Base-by-base conservation (phyloP, 1,140 invertebrate genomes). In the Anastrepha ludens region DNA sequence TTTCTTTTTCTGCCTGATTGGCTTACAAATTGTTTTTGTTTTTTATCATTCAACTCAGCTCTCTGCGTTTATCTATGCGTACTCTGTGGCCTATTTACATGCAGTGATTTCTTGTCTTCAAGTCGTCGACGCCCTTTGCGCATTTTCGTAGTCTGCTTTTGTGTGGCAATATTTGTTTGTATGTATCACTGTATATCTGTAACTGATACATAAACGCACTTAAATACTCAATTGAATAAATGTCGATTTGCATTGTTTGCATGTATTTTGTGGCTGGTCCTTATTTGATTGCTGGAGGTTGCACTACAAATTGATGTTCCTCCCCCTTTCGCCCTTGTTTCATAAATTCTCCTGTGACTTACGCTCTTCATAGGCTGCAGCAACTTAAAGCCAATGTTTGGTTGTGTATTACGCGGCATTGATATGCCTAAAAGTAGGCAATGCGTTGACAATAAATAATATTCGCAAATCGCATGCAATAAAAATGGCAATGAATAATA, bases 391-490 rank as follows among this genome's bases (percentile, higher is more conserved):
- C 29, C 29, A 29, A 29, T 29, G 29, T 29, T 29, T 29, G 29
- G 29, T 29, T 15, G 9, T 13, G 15, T 8, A 29, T 44, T 81
- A 81, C 6, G 41, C 41, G 74, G 50, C 74, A 81, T 55, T 81
- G 55, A 86, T 86, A 62, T 86, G 85, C 85, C 85, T 86, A 62
- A 86, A 86, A 86, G 58, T 86, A 86, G 58, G 85, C 85, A 86
- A 86, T 86, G 59, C 85, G 55, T 88, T 90, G 91, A 92, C 91
- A 92, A 92, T 92, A 92, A 92, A 92, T 92, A 92, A 92, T 92
- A 91, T 90, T 90, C 87, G 89, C 90, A 90, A 90, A 91, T 91
- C 88, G n/a, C 39, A 64, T 50, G 86, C 60, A 87, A 87, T 70
- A 87, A 90, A 89, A 90, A 89, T 90, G 88, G 89, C 88, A 88